Conservation (phyloP, 2,797 vertebrate genomes). For the Coranthus polyacanthus region DNA sequence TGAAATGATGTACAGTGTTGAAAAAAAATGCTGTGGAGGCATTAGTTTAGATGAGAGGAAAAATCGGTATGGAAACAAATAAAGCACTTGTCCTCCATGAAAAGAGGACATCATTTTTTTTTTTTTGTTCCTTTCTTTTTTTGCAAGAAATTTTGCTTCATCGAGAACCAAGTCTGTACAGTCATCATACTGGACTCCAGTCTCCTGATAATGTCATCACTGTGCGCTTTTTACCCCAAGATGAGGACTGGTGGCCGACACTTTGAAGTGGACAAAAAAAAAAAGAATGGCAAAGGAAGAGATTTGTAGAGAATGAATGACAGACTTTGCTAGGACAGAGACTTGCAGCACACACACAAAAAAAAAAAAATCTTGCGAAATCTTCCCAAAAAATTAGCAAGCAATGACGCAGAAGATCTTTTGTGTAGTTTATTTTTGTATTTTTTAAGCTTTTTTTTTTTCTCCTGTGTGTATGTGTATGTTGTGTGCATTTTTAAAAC, state of each 20-base stretch:
- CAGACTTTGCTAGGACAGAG: constrained; percentile 81
- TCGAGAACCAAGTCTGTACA: constrained; percentile 77
- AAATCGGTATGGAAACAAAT: constrained; percentile 81
- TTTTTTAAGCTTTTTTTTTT: constrained; percentile 83
- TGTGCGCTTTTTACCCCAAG: constrained; percentile 80
- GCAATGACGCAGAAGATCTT: constrained; percentile 83
- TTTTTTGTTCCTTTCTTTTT: constrained; percentile 47
- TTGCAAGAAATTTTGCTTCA: constrained; percentile 72
- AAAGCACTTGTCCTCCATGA: constrained; percentile 87
- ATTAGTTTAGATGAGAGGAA: constrained; percentile 73
- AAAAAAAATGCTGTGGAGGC: constrained; percentile 69
- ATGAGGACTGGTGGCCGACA: constrained; percentile 70
- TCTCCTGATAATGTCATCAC: constrained; percentile 81
- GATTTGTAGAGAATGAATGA: constrained; percentile 75
- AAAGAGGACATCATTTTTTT: constrained; percentile 73
- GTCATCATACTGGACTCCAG: constrained; percentile 79
- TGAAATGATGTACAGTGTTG: constrained; percentile 80
- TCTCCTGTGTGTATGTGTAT: constrained; percentile 80
- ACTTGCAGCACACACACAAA: constrained; percentile 79
- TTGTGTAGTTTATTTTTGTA: constrained; percentile 91
- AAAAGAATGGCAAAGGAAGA: constrained; percentile 66
- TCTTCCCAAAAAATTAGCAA: constrained; percentile 84
- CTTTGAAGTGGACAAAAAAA: constrained; percentile 64
- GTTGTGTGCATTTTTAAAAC: constrained; percentile 82
- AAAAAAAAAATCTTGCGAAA: constrained; percentile 72